Percentiles rank a stretch among this genome's conserved stretches.
Conservation (phyloP, 2,888 invertebrate species). For the Sceliomorpha sp. region DNA sequence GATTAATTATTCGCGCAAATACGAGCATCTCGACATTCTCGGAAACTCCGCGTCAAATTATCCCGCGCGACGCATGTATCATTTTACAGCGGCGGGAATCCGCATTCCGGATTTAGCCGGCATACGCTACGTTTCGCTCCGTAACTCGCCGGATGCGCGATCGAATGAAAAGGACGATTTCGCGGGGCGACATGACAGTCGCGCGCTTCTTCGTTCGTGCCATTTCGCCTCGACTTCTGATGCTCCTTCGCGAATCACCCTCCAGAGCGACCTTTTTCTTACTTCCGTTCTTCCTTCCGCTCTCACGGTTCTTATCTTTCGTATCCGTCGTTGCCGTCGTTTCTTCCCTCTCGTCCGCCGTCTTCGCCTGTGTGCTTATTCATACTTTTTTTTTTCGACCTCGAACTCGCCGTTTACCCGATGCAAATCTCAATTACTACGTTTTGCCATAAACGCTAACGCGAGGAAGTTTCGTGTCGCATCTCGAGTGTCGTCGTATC, state of each 20-base stretch:
- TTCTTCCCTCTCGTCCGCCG: background rate
- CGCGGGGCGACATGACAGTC: no score
- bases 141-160: no score
- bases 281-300: constrained; percentile 1
- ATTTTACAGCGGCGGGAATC: background rate
- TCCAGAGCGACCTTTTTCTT: background rate
- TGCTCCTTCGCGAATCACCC: constrained; percentile 5
- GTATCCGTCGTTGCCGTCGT: background rate
- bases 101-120: background rate
- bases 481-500: background rate
- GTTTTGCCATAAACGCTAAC: constrained; percentile 24
- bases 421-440: constrained; percentile 22
- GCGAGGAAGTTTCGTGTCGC: constrained; percentile 1
- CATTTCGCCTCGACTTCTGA: background rate
- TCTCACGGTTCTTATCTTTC: background rate
- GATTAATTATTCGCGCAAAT: constrained; percentile 39
- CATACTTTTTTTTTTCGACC: no score
- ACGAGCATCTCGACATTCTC: constrained; percentile 17
- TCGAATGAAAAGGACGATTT: no score
- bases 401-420: background rate
- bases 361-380: no score
- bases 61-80: constrained; percentile 6
- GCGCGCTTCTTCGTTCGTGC: no score
- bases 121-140: background rate
- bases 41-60: constrained; percentile 13